These are phyloP conservation scores for Thermophis baileyi DNA, from an alignment of 2,113 vertebrate genomes.

Conservation along the genomic window DNA sequence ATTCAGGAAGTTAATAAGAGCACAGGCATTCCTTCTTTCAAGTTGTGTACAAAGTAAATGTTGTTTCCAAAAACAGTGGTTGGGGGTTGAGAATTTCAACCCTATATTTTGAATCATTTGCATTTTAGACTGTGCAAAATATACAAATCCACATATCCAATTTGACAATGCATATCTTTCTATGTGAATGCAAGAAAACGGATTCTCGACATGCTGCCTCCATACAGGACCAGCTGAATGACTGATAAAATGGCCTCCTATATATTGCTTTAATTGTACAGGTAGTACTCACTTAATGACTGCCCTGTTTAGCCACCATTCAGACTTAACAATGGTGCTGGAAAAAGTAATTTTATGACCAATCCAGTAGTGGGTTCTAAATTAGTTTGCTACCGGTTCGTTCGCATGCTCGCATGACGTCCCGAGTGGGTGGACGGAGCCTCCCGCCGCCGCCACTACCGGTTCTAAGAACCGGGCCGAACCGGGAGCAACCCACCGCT, in stretches of 20 bases:
- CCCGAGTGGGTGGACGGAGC: no score
- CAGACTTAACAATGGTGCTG: background rate
- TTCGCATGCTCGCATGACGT: no score
- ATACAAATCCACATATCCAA: background rate
- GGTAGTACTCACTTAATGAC: background rate
- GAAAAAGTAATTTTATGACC: background rate
- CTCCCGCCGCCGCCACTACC: no score
- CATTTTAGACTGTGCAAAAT: background rate
- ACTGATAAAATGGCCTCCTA: background rate
- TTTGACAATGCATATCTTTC: background rate
- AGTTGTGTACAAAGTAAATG: background rate
- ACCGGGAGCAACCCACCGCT: no score
- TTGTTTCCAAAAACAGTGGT: background rate
- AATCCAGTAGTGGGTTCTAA: no score
- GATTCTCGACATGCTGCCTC: background rate
- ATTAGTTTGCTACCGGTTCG: no score
- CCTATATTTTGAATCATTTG: background rate
- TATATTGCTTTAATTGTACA: background rate
- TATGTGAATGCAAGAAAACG: background rate
- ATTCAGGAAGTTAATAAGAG: background rate
- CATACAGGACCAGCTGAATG: background rate
- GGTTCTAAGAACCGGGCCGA: no score
- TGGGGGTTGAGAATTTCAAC: background rate
- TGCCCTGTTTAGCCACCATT: background rate
- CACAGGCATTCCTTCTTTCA: background rate